phyloP scores from a whole-genome alignment of 1,140 invertebrate species.

The Papilio xuthus region DNA sequence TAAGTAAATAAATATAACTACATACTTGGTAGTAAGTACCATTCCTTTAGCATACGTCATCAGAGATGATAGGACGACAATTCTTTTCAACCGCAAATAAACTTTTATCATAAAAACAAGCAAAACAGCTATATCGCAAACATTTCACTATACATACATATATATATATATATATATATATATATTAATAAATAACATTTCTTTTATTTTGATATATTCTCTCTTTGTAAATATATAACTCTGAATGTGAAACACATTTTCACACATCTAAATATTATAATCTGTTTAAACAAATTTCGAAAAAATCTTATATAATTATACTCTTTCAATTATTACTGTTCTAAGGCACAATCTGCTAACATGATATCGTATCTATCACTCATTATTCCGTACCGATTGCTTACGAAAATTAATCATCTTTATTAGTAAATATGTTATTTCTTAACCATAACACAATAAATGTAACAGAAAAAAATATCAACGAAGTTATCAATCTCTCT shows the following conservation, averaged over 20 bases:
- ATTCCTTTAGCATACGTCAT: conserved; percentile 64
- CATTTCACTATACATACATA: conserved; percentile 62
- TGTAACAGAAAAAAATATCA: conserved; percentile 77
- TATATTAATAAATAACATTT: conserved; percentile 67
- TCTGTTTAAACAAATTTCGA: conserved; percentile 59
- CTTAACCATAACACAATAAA: conserved; percentile 71
- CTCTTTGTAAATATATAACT: conserved; percentile 63
- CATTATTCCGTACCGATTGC: conserved; percentile 60
- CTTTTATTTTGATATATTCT: conserved; percentile 55
- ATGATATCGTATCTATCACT: conserved; percentile 76
- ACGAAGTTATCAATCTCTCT: conserved; percentile 66
- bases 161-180: conserved; percentile 53
- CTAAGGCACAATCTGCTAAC: conserved; percentile 79
- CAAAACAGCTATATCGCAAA: conserved; percentile 76
- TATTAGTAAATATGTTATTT: conserved; percentile 68
- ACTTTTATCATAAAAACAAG: conserved; percentile 75
- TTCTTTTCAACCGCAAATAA: conserved; percentile 75
- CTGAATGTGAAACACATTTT: conserved; percentile 64
- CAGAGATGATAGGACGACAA: conserved; percentile 60
- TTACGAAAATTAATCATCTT: conserved; percentile 56
- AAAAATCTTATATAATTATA: conserved; percentile 53
- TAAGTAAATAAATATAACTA: conserved; percentile 80
- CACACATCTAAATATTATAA: conserved; percentile 65
- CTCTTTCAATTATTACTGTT: conserved; percentile 66
- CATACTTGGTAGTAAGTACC: conserved; percentile 77